phyloP scores from a whole-genome alignment of 37 sponge, comb jelly and placozoan species.

The Chondrilla cf. caribensis region DNA sequence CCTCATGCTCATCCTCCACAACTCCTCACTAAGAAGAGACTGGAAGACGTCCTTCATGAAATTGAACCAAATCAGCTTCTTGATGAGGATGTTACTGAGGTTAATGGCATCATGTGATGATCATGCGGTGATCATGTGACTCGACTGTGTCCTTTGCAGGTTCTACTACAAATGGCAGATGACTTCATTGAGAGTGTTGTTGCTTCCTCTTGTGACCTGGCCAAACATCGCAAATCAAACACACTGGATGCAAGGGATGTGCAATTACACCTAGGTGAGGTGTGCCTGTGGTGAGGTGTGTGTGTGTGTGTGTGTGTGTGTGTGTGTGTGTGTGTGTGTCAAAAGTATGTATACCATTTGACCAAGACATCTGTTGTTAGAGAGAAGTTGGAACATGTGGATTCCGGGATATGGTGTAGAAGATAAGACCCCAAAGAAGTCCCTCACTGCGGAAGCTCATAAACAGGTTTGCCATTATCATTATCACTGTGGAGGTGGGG shows the following conservation, averaged over 20 bases:
- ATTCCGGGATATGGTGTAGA: slow-evolving; percentile 85
- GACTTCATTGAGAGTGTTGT: slow-evolving; percentile 92
- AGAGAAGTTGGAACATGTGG: slow-evolving; percentile 89
- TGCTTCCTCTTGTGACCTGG: slow-evolving; percentile 76
- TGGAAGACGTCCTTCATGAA: slow-evolving; percentile 79
- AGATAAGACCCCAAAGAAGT: slow-evolving; percentile 47
- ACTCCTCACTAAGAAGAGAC: slow-evolving; percentile 57
- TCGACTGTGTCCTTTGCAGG: slow-evolving; percentile 35
- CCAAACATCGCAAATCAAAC: slow-evolving; percentile 85
- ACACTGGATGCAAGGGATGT: slow-evolving; percentile 81
- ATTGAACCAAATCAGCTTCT: slow-evolving; percentile 81
- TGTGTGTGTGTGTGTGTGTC: slow-evolving; percentile 1
- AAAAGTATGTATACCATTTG: too few species aligned
- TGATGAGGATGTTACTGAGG: slow-evolving; percentile 94
- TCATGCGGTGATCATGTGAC: too few species aligned
- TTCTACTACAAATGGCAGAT: slow-evolving; percentile 88
- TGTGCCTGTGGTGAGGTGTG: background rate
- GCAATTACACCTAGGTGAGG: slow-evolving; percentile 64
- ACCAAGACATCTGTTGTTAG: slow-evolving; percentile 23
- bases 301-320: background rate
- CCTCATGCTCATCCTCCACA: background rate
- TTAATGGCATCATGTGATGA: background rate
- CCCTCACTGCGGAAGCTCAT: slow-evolving; percentile 80
- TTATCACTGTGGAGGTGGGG: too few species aligned
- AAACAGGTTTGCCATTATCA: slow-evolving; percentile 57